Percentiles rank a stretch among this genome's conserved stretches.
These are phyloP conservation scores for Drosophila subpulchrella DNA, from an alignment of 1,140 invertebrate genomes.

Conservation along the genomic window DNA sequence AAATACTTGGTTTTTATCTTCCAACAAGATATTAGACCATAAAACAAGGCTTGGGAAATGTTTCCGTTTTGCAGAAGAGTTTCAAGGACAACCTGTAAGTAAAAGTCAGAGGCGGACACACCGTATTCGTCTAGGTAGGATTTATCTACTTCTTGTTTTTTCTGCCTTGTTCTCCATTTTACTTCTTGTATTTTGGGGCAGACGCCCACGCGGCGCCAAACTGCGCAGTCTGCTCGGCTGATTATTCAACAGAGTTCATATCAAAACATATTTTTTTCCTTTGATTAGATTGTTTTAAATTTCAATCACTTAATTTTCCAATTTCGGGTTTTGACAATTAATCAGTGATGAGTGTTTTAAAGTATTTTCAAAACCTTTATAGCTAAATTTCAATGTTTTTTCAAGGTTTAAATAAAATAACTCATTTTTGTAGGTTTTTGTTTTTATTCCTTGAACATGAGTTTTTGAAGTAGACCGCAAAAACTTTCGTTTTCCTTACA, in stretches of 20 bases:
- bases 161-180: conserved; percentile 26
- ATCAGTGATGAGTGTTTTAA: too few species aligned
- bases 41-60: background rate
- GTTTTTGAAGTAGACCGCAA: conserved; percentile 34
- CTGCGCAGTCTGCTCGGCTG: conserved; percentile 65
- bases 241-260: conserved; percentile 60
- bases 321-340: background rate
- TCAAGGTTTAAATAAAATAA: background rate
- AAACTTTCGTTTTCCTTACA: conserved; percentile 54
- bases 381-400: too few species aligned
- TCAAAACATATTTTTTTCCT: conserved; percentile 7
- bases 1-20: background rate
- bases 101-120: conserved; percentile 50
- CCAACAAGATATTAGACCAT: background rate
- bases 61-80: conserved; percentile 2
- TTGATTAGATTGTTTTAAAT: background rate
- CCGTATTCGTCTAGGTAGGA: conserved; percentile 47
- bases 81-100: conserved; percentile 65
- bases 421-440: conserved; percentile 4
- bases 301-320: background rate
- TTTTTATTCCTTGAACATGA: background rate
- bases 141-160: conserved; percentile 45
- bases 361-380: too few species aligned
- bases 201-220: conserved; percentile 77
- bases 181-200: conserved; percentile 55